Conservation (phyloP, 2,888 invertebrate genomes). For the Timema podura region DNA sequence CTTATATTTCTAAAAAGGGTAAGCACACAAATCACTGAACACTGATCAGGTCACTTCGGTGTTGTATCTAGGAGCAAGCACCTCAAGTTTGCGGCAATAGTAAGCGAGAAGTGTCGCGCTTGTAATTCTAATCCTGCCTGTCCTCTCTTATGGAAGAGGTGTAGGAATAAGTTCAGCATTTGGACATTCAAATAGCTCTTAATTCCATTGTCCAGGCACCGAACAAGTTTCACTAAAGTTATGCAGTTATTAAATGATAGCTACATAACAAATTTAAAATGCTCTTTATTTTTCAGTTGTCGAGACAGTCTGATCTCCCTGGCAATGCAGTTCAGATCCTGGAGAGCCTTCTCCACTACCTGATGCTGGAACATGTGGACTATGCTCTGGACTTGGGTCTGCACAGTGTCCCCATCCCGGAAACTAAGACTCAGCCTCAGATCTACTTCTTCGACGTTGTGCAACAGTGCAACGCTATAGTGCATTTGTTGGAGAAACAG, state of each 20-base stretch:
- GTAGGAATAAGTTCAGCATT: too few relatives aligned
- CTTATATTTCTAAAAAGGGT: too few relatives aligned
- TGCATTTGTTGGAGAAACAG: slow-evolving; percentile 88
- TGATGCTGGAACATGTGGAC: slow-evolving; percentile 90
- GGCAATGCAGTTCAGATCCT: slow-evolving; percentile 74
- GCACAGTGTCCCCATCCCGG: slow-evolving; percentile 80
- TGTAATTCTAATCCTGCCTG: too few relatives aligned
- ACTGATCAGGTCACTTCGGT: too few relatives aligned
- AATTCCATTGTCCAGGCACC: not conserved
- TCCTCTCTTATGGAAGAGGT: too few relatives aligned
- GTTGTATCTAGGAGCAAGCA: too few relatives aligned
- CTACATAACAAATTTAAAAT: not conserved
- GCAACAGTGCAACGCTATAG: slow-evolving; percentile 88
- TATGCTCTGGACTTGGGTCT: slow-evolving; percentile 93
- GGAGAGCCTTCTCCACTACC: slow-evolving; percentile 76
- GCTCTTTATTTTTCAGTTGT: slow-evolving; percentile 53
- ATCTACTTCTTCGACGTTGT: slow-evolving; percentile 92
- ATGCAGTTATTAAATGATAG: not conserved
- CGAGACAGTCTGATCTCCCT: slow-evolving; percentile 71
- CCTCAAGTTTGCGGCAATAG: too few relatives aligned
- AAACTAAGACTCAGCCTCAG: slow-evolving; percentile 80
- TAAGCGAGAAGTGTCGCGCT: too few relatives aligned
- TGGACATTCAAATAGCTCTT: too few relatives aligned
- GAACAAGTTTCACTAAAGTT: too few relatives aligned
- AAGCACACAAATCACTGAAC: too few relatives aligned